Evolutionary conservation across 2,888 invertebrate species (phyloP), one percentile per base, ranked within the genome.

Genomic region (Cheilosia urbana): DNA sequence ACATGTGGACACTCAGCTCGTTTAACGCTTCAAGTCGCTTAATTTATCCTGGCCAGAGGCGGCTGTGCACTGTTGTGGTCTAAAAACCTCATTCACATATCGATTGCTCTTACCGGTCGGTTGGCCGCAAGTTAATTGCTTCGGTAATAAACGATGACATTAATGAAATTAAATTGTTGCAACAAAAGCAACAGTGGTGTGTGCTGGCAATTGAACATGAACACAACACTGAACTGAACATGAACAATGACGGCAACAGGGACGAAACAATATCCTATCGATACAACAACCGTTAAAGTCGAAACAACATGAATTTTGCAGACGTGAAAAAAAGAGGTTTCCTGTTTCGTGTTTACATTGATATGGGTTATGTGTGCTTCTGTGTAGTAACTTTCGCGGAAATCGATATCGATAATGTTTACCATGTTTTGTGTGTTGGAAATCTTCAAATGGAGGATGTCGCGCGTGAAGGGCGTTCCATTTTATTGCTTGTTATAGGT

Each of bases 71-170:
- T 30, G 30, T 57, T 40, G 40, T 47, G 42, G 69, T n/a, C 57
- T 47, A 57, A 47, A 58, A 49, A 49, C 49, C 37, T 60, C 49
- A 60, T 49, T 71, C 71, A 60, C 58, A 71, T 71, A 71, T 58
- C 71, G 71, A 71, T 71, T 71, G 47, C 71, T 47, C 58, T 47
- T 71, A 71, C 71, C 47, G 71, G 19, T 49, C 24, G 71, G 19
- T 60, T 37, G 78, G 83, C 78, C 83, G 73, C 83, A 83, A 83
- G 83, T 78, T 83, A 83, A 83, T 83, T 83, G 83, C 78, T 73
- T 63, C 45, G 73, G 78, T 83, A 78, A 83, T 78, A 83, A 78
- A 83, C 78, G 78, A 78, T 83, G 83, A 83, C 83, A 83, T 73
- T 78, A 83, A 83, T 83, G 78, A 78, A 83, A 78, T 83, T 83